Base-by-base conservation (phyloP, 1,140 invertebrate species). In the Capitella teleta region DNA sequence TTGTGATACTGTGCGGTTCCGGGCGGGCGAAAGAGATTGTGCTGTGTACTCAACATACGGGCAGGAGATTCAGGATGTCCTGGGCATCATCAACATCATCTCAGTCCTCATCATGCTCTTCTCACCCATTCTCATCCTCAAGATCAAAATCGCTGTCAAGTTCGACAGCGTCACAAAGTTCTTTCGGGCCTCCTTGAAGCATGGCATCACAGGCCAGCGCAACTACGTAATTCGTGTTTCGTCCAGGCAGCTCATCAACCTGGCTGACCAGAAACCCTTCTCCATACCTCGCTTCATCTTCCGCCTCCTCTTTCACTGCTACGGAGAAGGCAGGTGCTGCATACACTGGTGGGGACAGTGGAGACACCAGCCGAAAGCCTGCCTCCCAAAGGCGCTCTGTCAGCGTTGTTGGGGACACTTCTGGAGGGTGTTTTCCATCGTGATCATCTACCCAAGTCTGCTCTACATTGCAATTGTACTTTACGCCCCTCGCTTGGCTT, bases 271-370 rank as follows among this genome's bases (percentile, higher is more conserved):
- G 12, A 50, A 49, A 19, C 52, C 52, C 12, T 53, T 53, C 38
- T 53, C 52, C 6, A 18, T 53, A 5, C 52, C 52, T 19, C 45
- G 47, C 5, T 53, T 37, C 8, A 16, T 53, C 16, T 49, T 53
- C 47, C 52, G 47, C 6, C 36, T 49, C 19, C n/a, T 53, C 19
- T 49, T 50, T 41, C 40, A 53, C 19, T 53, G 52, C 37, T 53
- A 53, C 28, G 52, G 52, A 18, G 52, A 53, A 32, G 52, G 52
- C 28, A 36, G 47, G 12, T 53, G 52, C 36, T 53, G 52, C 40
- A 53, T 53, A 18, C 52, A 53, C 28, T 53, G 52, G 52, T 53
- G 52, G 52, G 46, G 52, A 32, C 21, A 47, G 21, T 53, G 52
- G 52, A 25, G 32, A 18, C 38, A 53, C 21, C 52, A 53, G 24